These are phyloP conservation scores for Beroe forskalii DNA, from an alignment of 37 sponge, comb jelly and placozoan genomes.

Conservation along the genomic window DNA sequence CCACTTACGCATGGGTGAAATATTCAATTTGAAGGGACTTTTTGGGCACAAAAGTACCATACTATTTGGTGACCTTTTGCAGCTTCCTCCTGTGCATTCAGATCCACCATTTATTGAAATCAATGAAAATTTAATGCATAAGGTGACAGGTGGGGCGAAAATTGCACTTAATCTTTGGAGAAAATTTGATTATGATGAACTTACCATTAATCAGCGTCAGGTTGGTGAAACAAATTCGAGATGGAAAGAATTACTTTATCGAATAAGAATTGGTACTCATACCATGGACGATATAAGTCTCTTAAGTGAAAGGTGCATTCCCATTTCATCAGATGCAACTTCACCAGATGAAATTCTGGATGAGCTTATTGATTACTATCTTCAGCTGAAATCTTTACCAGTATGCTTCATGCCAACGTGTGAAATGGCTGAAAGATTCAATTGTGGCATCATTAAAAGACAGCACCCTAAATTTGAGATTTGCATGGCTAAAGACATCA, in stretches of 20 bases:
- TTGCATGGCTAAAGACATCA: slow-evolving; percentile 66
- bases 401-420: slow-evolving; percentile 72
- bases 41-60: slow-evolving; percentile 66
- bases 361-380: not conserved
- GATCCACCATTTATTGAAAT: not conserved
- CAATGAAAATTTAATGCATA: not conserved
- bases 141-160: not conserved
- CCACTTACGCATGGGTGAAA: slow-evolving; percentile 67
- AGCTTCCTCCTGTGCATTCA: slow-evolving; percentile 69
- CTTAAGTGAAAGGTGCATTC: not conserved
- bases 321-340: not conserved
- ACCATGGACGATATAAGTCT: not conserved
- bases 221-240: slow-evolving; percentile 13
- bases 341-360: not conserved
- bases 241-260: not conserved
- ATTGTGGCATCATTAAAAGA: slow-evolving; percentile 54
- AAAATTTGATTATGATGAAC: slow-evolving; percentile 66
- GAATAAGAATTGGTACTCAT: not conserved
- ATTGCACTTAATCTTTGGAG: slow-evolving; percentile 66
- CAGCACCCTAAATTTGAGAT: not conserved
- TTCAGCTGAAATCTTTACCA: not conserved
- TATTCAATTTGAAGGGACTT: slow-evolving; percentile 37
- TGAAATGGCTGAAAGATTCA: slow-evolving; percentile 65
- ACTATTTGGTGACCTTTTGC: slow-evolving; percentile 71
- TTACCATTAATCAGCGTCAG: slow-evolving; percentile 77